These are phyloP conservation scores for Archegozetes longisetosus DNA, from an alignment of 1,140 invertebrate genomes.

Conservation along the genomic window DNA sequence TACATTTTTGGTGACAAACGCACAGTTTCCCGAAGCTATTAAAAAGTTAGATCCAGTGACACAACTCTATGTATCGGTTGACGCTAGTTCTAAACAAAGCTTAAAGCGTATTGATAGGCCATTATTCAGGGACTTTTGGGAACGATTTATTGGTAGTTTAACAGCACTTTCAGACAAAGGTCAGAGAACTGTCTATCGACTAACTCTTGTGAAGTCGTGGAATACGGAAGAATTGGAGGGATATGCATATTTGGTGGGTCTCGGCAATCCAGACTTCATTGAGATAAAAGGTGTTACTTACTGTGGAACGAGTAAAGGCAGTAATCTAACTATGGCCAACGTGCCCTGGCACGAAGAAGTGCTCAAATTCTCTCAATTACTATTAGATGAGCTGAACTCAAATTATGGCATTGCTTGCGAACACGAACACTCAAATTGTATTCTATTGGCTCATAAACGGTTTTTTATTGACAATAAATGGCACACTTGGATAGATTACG, in stretches of 20 bases:
- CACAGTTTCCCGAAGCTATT: constrained; percentile 46
- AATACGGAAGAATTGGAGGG: constrained; percentile 43
- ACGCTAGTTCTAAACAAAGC: constrained; percentile 44
- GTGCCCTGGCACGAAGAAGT: constrained; percentile 49
- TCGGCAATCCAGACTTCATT: constrained; percentile 48
- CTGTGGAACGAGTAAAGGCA: constrained; percentile 42
- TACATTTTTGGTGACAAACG: constrained; percentile 45
- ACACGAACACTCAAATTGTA: constrained; percentile 48
- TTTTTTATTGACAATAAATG: constrained; percentile 38
- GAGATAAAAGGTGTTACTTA: constrained; percentile 50
- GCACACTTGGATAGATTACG: constrained; percentile 48
- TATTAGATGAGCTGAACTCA: constrained; percentile 30
- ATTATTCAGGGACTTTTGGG: constrained; percentile 45
- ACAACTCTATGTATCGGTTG: constrained; percentile 47
- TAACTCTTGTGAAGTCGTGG: constrained; percentile 45
- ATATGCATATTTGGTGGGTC: constrained; percentile 39
- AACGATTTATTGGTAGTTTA: constrained; percentile 41
- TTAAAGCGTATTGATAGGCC: constrained; percentile 47
- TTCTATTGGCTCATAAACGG: constrained; percentile 41
- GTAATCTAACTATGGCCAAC: constrained; percentile 43
- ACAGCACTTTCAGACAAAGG: constrained; percentile 37
- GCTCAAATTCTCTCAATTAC: constrained; percentile 35
- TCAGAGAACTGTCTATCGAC: constrained; percentile 45
- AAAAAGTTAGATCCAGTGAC: constrained; percentile 40
- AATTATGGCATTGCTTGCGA: constrained; percentile 42